These are phyloP conservation scores for Steinernema feltiae DNA, from an alignment of 1,140 invertebrate species.

Conservation along the genomic window DNA sequence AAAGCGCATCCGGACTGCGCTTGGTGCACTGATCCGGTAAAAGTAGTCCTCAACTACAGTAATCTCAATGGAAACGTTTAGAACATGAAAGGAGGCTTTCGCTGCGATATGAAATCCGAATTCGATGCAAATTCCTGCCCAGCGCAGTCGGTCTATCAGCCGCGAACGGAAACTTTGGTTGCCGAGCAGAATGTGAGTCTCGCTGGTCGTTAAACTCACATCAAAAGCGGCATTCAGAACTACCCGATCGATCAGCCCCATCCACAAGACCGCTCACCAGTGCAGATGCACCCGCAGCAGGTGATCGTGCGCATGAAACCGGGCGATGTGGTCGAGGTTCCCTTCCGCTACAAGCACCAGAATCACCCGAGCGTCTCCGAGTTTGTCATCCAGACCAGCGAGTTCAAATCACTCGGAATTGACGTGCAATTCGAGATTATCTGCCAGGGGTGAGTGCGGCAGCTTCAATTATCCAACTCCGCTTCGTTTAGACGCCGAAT, in stretches of 20 bases:
- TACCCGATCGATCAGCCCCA: conserved; percentile 43
- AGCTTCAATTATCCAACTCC: too few species aligned
- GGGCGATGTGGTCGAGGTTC: conserved; percentile 49
- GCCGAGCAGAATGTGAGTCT: conserved; percentile 41
- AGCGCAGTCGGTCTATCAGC: conserved; percentile 41
- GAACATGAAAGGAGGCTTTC: conserved; percentile 29
- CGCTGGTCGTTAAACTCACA: not conserved
- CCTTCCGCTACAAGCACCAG: conserved; percentile 52
- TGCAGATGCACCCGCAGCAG: conserved; percentile 53
- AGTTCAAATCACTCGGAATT: conserved; percentile 43
- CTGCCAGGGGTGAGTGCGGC: conserved; percentile 47
- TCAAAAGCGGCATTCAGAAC: conserved; percentile 46
- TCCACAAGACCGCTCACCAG: conserved; percentile 42
- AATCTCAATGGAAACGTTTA: conserved; percentile 25
- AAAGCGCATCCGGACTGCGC: conserved; percentile 47
- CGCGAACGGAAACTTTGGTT: conserved; percentile 45
- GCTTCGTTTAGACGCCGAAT: conserved; percentile 43
- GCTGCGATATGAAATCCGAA: conserved; percentile 44
- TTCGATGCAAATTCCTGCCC: conserved; percentile 36
- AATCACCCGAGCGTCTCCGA: conserved; percentile 37
- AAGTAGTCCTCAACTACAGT: conserved; percentile 14
- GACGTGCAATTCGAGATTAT: conserved; percentile 48
- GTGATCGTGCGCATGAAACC: conserved; percentile 51
- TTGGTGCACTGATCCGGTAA: conserved; percentile 50
- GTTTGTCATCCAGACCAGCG: conserved; percentile 49